Conservation (phyloP, 2,113 vertebrate genomes). For the Poicephalus gulielmi region DNA sequence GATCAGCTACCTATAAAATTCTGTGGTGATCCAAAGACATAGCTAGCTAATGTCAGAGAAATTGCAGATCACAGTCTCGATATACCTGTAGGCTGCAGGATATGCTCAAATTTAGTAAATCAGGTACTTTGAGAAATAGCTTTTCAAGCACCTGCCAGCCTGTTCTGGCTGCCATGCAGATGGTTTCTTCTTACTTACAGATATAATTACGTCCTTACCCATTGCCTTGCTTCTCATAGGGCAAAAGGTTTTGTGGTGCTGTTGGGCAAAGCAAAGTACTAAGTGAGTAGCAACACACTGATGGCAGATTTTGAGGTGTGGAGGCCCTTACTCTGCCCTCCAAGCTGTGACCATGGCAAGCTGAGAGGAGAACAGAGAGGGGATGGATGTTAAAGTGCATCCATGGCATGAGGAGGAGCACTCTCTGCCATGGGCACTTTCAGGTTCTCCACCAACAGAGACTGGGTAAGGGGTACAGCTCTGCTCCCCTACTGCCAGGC, state of each 20-base stretch:
- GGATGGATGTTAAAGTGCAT: neutral
- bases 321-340: neutral
- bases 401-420: rapidly evolving
- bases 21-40: neutral
- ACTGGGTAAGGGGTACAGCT: neutral
- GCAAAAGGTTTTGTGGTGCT: neutral
- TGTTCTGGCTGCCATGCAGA: neutral
- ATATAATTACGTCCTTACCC: neutral
- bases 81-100: neutral
- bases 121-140: neutral
- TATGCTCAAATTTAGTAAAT: rapidly evolving
- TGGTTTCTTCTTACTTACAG: neutral
- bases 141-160: neutral
- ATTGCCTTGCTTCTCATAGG: neutral
- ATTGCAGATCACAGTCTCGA: neutral
- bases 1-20: neutral
- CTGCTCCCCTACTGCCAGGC: neutral
- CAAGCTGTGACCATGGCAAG: neutral
- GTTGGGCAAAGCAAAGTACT: neutral
- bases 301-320: neutral
- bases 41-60: neutral
- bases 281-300: neutral
- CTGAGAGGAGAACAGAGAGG: neutral
- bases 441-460: neutral
- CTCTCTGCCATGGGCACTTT: neutral